These are phyloP conservation scores for Xenops minutus DNA, from an alignment of 2,797 vertebrate species.

Conservation along the genomic window DNA sequence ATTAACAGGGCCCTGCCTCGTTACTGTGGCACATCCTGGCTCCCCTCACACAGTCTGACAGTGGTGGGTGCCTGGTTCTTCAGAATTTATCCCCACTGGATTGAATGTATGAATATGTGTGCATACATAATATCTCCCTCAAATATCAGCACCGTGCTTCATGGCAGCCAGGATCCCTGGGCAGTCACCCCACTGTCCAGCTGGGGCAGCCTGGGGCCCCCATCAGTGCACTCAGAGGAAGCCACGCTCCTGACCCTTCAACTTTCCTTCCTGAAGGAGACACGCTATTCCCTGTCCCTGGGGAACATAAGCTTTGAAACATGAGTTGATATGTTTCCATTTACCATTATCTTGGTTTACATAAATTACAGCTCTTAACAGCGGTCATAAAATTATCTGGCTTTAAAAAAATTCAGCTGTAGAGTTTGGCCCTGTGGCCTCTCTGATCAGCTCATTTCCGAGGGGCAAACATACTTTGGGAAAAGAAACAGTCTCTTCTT, in stretches of 20 bases:
- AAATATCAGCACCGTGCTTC: neutral
- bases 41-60: neutral
- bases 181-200: neutral
- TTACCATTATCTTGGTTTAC: conserved; percentile 40
- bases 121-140: neutral
- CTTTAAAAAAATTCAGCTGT: conserved; percentile 20
- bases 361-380: neutral
- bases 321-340: neutral
- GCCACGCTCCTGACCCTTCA: neutral
- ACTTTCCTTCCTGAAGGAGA: neutral
- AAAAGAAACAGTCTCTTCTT: neutral
- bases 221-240: neutral
- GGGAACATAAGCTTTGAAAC: conserved; percentile 19
- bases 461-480: neutral
- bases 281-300: neutral
- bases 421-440: neutral
- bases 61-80: neutral
- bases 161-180: neutral
- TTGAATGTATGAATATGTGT: neutral
- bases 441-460: neutral
- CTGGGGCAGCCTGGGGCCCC: neutral
- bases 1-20: rapidly evolving
- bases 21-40: neutral
- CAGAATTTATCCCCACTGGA: neutral
- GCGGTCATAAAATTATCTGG: conserved; percentile 3